Base-by-base conservation (phyloP, 2,888 invertebrate genomes). In the Scaeva pyrastri region DNA sequence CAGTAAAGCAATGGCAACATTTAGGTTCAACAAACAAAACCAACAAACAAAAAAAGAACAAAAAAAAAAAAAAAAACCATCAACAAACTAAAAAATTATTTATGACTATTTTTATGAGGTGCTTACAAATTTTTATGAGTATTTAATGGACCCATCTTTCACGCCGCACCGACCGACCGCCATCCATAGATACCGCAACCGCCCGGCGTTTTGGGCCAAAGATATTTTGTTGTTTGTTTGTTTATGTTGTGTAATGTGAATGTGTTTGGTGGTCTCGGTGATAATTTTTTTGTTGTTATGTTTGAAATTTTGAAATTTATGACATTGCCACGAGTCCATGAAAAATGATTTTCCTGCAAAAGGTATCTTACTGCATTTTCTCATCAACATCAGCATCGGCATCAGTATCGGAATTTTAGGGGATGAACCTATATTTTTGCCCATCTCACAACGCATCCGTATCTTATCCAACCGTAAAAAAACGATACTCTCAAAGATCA, bases 21-120 rank as follows among this genome's bases (percentile, higher is more conserved):
- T 31, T 31, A 8, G 31, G 31, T 76, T 78, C 80, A 88, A 77
- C 88, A 60, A 68, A 72, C 56, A 76, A 75, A 50, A 36, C 48
- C 41, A 43, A 66, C 48, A 62, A 41, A 52, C 50, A 60, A 64
- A 71, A 26, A 88, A 73, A 71, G 88, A 73, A 71, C 87, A 73
- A 60, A 88, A 86, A 86, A 87, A 66, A 87, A 87, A 88, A 80
- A 80, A 74, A 26, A 19, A 70, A 76, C 43, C 45, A n/a, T 66
- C 48, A 60, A 45, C 39, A 73, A 74, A 77, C 70, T 66, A 72
- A 91, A 88, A 91, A 90, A 90, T 90, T 91, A 92, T 91, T 91
- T 92, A 92, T 92, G 92, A 91, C 91, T 90, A 90, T 90, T 91
- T 92, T 92, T 92, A 93, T 92, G 93, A 93, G 91, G 92, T 92